Evolutionary conservation across 1,140 invertebrate genomes (phyloP).

Genomic region (Ridgeia piscesae): DNA sequence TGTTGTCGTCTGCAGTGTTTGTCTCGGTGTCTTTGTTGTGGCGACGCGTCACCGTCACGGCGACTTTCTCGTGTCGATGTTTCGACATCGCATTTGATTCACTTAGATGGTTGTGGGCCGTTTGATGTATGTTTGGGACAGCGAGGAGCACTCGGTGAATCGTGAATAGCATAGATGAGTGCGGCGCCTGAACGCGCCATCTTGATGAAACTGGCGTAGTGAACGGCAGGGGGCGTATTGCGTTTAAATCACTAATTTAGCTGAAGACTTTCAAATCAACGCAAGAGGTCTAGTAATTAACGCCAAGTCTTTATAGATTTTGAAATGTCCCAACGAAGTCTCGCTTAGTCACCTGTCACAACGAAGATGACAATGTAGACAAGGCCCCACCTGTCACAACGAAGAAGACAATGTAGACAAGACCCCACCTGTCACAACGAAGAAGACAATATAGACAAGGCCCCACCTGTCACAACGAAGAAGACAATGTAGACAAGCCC

Average conservation of each 20-base stretch:
- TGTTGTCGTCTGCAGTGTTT: not conserved
- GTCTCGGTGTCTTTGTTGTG: not conserved
- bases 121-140: not conserved
- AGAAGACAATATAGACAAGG: no score
- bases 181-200: not conserved
- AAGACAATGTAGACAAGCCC: no score
- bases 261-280: not conserved
- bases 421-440: no score
- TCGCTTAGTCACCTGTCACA: no score
- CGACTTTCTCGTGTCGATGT: not conserved
- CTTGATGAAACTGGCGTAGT: not conserved
- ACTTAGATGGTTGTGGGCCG: not conserved
- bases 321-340: no score
- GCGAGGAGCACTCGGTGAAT: not conserved
- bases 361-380: no score
- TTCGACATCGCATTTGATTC: not conserved
- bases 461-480: no score
- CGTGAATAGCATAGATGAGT: not conserved
- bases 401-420: no score
- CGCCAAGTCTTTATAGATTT: not conserved
- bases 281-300: not conserved
- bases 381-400: no score
- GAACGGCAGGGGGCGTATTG: not conserved
- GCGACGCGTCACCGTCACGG: not conserved
- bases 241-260: not conserved